phyloP scores from a whole-genome alignment of 1,140 invertebrate species.

The Dinothrombium tinctorium region DNA sequence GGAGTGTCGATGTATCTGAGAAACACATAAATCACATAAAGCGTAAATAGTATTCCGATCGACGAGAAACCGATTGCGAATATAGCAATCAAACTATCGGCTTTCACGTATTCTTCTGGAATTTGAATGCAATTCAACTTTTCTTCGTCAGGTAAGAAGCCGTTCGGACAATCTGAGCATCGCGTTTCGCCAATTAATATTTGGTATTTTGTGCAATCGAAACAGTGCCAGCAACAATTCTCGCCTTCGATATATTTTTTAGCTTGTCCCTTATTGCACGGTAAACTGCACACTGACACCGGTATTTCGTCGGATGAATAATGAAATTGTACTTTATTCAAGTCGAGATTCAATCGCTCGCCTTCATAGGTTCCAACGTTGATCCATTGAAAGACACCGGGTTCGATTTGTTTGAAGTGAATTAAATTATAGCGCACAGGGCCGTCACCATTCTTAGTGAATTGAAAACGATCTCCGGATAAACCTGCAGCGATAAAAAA shows the following conservation, averaged over 20 bases:
- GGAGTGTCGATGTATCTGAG: slow-evolving; percentile 55
- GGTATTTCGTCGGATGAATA: slow-evolving; percentile 40
- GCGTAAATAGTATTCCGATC: slow-evolving; percentile 24
- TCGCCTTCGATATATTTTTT: slow-evolving; percentile 74
- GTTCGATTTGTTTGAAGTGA: slow-evolving; percentile 60
- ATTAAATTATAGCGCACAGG: slow-evolving; percentile 82
- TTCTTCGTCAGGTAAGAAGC: slow-evolving; percentile 47
- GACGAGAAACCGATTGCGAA: slow-evolving; percentile 39
- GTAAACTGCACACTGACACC: slow-evolving; percentile 75
- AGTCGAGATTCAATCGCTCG: slow-evolving; percentile 47
- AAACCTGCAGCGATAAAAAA: slow-evolving; percentile 30
- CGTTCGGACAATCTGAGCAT: slow-evolving; percentile 51
- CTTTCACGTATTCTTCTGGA: slow-evolving; percentile 53
- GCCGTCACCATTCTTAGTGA: slow-evolving; percentile 56
- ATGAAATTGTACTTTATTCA: slow-evolving; percentile 23
- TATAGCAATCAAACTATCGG: slow-evolving; percentile 48
- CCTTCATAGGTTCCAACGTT: slow-evolving; percentile 51
- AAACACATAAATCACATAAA: slow-evolving; percentile 29
- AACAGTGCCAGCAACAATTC: slow-evolving; percentile 86
- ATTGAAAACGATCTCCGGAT: slow-evolving; percentile 65
- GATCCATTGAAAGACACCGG: slow-evolving; percentile 26
- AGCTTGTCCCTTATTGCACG: slow-evolving; percentile 60
- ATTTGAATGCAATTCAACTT: slow-evolving; percentile 48
- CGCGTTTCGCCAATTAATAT: slow-evolving; percentile 52
- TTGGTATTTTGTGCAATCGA: slow-evolving; percentile 76